phyloP scores from a whole-genome alignment of 2,797 vertebrate species.

The Coregonus suidteri region DNA sequence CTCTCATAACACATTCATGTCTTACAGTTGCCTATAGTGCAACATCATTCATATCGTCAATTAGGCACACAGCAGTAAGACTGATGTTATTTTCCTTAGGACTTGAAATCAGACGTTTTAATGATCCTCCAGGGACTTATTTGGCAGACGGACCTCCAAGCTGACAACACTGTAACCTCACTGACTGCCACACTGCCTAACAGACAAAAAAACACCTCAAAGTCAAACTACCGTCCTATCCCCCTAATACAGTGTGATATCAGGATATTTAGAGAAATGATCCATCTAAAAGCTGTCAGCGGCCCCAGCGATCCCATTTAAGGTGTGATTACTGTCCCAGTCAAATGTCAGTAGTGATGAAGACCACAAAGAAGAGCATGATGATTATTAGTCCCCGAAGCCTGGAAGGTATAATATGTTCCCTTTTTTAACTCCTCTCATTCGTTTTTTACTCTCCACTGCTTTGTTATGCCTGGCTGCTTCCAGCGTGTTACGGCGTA shows the following conservation, averaged over 20 bases:
- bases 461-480: constrained; percentile 67
- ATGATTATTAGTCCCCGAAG: constrained; percentile 61
- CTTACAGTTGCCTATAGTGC: constrained; percentile 34
- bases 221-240: not conserved
- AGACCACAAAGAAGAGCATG: constrained; percentile 48
- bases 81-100: constrained; percentile 68
- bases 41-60: constrained; percentile 51
- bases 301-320: constrained; percentile 51
- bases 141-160: constrained; percentile 47
- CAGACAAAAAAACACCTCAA: not conserved
- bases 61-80: constrained; percentile 47
- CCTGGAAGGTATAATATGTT: constrained; percentile 54
- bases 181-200: constrained; percentile 25
- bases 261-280: constrained; percentile 46
- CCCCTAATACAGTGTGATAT: constrained; percentile 11
- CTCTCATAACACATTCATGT: constrained; percentile 37
- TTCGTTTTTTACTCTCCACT: constrained; percentile 51
- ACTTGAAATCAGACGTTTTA: constrained; percentile 54
- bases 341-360: constrained; percentile 63
- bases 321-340: constrained; percentile 57
- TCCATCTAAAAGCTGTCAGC: constrained; percentile 59
- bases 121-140: constrained; percentile 49
- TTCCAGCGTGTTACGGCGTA: constrained; percentile 42
- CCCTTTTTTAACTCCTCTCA: constrained; percentile 48
- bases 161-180: constrained; percentile 44